Evolutionary conservation across 2,888 invertebrate genomes (phyloP).

Genomic region (Bombylius discolor): DNA sequence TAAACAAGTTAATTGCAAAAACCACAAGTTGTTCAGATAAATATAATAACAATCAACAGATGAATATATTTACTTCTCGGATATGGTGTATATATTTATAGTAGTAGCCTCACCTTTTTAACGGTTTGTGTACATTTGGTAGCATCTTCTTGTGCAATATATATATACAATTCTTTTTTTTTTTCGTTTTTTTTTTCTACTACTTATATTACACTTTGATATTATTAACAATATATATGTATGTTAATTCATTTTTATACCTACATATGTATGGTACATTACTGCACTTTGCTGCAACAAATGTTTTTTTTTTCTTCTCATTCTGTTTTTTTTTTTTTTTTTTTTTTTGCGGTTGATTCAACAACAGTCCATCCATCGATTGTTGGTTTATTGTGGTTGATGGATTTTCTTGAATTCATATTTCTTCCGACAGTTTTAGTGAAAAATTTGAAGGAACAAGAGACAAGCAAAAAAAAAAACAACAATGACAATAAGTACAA

Average conservation of each 20-base stretch:
- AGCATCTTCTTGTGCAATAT: not conserved
- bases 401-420: not conserved
- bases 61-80: not conserved
- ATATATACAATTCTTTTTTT: not conserved
- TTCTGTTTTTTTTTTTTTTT: not conserved
- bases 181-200: not conserved
- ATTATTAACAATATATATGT: no score
- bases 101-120: not conserved
- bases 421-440: not conserved
- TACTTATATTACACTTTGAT: no score
- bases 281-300: no score
- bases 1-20: not conserved
- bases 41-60: not conserved
- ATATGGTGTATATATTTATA: not conserved
- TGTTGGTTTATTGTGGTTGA: not conserved
- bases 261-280: not conserved
- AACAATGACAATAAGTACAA: not conserved
- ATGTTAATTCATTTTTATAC: not conserved
- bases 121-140: not conserved
- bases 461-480: not conserved
- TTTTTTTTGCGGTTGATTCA: not conserved
- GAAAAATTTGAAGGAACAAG: no score
- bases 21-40: not conserved
- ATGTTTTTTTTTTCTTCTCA: not conserved
- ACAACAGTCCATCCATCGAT: not conserved